phyloP scores from a whole-genome alignment of 53 echinoderm and acorn worm species.

The Holothuria leucospilota region DNA sequence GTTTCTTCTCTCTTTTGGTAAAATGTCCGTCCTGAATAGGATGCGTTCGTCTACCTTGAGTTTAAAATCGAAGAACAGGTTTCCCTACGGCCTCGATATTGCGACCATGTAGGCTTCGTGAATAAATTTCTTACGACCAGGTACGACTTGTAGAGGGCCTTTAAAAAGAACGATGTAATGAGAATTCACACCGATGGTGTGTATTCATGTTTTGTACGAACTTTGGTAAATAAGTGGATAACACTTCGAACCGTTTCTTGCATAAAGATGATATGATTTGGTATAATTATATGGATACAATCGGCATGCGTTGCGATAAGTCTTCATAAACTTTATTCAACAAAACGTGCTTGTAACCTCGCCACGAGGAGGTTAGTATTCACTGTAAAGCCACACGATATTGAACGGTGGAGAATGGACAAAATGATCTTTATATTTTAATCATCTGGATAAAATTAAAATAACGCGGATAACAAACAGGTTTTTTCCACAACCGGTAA shows the following conservation, averaged over 20 bases:
- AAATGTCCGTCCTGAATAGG: conserved; percentile 50
- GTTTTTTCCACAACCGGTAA: no score
- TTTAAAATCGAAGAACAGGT: conserved; percentile 64
- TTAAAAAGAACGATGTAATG: conserved; percentile 59
- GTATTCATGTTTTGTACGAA: conserved; percentile 16
- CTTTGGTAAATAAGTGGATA: conserved; percentile 7
- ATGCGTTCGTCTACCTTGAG: conserved; percentile 33
- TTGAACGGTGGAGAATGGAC: neutral
- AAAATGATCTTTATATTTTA: neutral
- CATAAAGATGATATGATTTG: conserved; percentile 24
- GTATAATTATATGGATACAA: neutral
- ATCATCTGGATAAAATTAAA: neutral
- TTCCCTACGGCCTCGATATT: conserved; percentile 25
- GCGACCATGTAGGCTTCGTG: conserved; percentile 47
- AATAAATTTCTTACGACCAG: conserved; percentile 14
- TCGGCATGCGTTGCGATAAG: conserved; percentile 6
- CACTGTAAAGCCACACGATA: conserved; percentile 44
- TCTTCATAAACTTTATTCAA: conserved; percentile 20
- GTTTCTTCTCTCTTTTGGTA: conserved; percentile 3
- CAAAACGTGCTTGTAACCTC: neutral
- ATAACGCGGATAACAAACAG: neutral
- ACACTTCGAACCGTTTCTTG: neutral
- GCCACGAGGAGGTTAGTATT: conserved; percentile 20
- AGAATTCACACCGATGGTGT: conserved; percentile 42
- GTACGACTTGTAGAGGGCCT: conserved; percentile 38